Percentiles rank a stretch among this genome's conserved stretches.
phyloP scores from a whole-genome alignment of 2,797 vertebrate genomes.

The Onychomys arenicola region DNA sequence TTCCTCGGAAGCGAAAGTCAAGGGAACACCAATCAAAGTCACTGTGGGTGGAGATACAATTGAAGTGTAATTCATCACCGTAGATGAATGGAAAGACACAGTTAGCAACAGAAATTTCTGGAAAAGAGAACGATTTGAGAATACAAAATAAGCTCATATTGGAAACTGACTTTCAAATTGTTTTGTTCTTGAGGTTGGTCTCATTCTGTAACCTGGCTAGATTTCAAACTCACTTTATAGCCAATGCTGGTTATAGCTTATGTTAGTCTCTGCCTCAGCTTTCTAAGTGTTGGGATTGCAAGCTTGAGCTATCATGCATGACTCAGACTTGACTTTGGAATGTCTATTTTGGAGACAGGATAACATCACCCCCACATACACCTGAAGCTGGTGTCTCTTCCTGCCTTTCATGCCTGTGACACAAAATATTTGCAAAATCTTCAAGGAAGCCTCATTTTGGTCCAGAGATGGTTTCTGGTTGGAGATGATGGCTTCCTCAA shows the following conservation, averaged over 20 bases:
- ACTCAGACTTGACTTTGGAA: not conserved
- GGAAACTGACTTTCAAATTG: not conserved
- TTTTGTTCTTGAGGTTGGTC: not conserved
- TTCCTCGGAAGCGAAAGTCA: not conserved
- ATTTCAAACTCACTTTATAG: not conserved
- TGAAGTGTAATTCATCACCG: fast-evolving
- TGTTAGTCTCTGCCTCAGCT: not conserved
- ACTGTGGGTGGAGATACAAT: constrained; percentile 31
- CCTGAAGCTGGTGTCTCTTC: not conserved
- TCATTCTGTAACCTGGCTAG: not conserved
- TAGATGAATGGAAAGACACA: constrained; percentile 72
- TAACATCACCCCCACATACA: fast-evolving
- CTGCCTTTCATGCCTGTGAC: not conserved
- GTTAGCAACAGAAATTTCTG: not conserved
- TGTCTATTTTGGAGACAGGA: not conserved
- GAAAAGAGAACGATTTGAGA: not conserved
- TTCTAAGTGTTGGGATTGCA: not conserved
- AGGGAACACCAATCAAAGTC: constrained; percentile 76
- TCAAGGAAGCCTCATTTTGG: not conserved
- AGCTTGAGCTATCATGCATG: not conserved
- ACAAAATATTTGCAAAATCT: not conserved
- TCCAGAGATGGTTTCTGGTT: not conserved
- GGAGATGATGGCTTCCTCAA: not conserved
- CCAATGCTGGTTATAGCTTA: not conserved
- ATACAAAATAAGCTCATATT: too few relatives aligned